Base-by-base conservation (phyloP, 2,797 vertebrate species). In the Saxicola maurus region DNA sequence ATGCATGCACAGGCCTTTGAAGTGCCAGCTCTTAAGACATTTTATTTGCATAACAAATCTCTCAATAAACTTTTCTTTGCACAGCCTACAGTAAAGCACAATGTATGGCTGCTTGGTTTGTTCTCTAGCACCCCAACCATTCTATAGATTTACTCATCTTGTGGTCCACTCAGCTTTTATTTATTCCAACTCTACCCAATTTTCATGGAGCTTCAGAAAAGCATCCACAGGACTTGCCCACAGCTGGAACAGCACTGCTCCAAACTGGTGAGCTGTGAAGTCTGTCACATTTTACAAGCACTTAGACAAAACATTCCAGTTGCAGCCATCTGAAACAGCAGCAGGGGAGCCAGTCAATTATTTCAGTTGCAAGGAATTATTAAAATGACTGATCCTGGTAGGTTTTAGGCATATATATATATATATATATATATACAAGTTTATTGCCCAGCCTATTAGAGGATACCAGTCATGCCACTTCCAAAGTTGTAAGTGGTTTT, bases 21-120 rank as follows among this genome's bases (percentile, higher is more conserved):
- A 94, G 92, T 84, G 49, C 35, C 77, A 73, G 68, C 65, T 62
- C 33, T 92, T 85, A 61, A 13, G 42, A 68, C 49, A 59, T 75
- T 86, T 68, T 79, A 89, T 93, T 93, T 90, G 72, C 89, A 89
- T 56, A 89, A 82, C 51, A 82, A 86, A 52, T 64, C 59, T 91
- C 38, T 43, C 75, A 35, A 43, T 68, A 89, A 89, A 81, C 42
- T 74, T 80, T 64, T 57, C 30, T 56, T 75, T 74, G 30, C 51
- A 31, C 4, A 45, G 42, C 53, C 38, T 37, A 33, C 45, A 81
- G 72, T 40, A 71, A 81, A 82, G 62, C 30, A 38, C 4, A 4
- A 38, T 0, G 3, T 33, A 28, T 2, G 1, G 30, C 33, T 43
- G 17, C 1, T 1, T 9, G 25, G 42, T 71, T 52, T 55, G 31